These are phyloP conservation scores for Motacilla tschutschensis DNA, from an alignment of 2,113 vertebrate species.

Conservation along the genomic window DNA sequence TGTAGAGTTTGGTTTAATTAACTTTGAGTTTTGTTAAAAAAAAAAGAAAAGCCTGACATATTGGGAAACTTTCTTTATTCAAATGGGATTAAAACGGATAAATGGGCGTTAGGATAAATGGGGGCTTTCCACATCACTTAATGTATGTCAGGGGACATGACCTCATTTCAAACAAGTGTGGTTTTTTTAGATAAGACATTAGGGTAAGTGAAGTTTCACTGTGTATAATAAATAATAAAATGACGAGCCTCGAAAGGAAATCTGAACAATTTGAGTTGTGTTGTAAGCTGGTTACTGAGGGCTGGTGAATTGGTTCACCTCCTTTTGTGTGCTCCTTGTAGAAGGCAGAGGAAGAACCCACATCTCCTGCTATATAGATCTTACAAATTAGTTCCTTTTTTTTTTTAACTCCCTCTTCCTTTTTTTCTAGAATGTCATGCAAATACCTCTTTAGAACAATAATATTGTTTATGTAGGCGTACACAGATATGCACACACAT, in stretches of 20 bases:
- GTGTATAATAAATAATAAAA: conserved; percentile 37
- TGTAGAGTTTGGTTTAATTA: conserved; percentile 61
- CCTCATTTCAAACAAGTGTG: conserved; percentile 39
- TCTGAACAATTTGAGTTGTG: neutral
- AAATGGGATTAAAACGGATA: conserved; percentile 21
- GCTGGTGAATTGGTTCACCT: neutral
- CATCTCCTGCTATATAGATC: neutral
- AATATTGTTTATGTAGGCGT: neutral
- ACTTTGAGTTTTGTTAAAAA: conserved; percentile 13
- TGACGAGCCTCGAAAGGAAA: neutral
- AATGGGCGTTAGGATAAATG: neutral
- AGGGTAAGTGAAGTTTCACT: conserved; percentile 10
- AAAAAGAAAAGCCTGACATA: neutral
- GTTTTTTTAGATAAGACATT: neutral
- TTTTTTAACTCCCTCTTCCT: neutral
- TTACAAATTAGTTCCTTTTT: neutral
- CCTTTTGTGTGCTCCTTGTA: neutral
- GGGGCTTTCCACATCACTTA: conserved; percentile 22
- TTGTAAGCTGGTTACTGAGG: neutral
- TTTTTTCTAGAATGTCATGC: neutral
- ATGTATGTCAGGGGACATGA: conserved; percentile 21
- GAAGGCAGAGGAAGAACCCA: neutral
- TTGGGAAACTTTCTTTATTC: conserved; percentile 27
- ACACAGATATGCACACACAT: rapidly evolving
- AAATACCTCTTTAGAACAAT: neutral